Conservation (phyloP, 1,140 invertebrate species). For the Himalopsyche phryganea region DNA sequence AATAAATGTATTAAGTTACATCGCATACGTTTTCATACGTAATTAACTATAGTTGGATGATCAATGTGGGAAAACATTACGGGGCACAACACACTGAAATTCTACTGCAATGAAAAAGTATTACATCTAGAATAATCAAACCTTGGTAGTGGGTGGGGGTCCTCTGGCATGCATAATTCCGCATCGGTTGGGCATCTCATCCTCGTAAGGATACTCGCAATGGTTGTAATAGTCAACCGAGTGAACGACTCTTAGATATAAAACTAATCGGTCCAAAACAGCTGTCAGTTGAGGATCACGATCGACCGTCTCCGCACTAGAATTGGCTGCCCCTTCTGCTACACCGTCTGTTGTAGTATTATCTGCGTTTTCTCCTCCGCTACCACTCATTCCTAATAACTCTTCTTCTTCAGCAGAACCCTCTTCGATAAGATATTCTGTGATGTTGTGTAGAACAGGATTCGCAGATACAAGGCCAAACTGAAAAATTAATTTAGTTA, state of each 20-base stretch:
- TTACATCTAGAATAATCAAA: too few relatives aligned
- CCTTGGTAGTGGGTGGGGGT: constrained; percentile 74
- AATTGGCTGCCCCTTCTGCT: constrained; percentile 37
- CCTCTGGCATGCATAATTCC: constrained; percentile 97
- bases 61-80: too few relatives aligned
- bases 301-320: constrained; percentile 62
- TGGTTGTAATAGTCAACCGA: constrained; percentile 99
- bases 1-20: too few relatives aligned
- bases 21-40: too few relatives aligned
- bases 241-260: constrained; percentile 96
- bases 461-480: constrained; percentile 88
- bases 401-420: constrained; percentile 98
- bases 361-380: constrained; percentile 56
- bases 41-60: too few relatives aligned
- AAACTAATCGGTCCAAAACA: constrained; percentile 73
- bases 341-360: constrained; percentile 53
- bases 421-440: constrained; percentile 97
- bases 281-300: constrained; percentile 73
- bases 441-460: constrained; percentile 95
- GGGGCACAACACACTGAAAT: too few relatives aligned
- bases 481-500: too few relatives aligned
- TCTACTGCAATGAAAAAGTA: too few relatives aligned
- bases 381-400: constrained; percentile 71
- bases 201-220: constrained; percentile 98
- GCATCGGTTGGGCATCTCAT: constrained; percentile 99